Evolutionary conservation across 2,888 invertebrate genomes (phyloP).

Genomic region (Philonicus albiceps): DNA sequence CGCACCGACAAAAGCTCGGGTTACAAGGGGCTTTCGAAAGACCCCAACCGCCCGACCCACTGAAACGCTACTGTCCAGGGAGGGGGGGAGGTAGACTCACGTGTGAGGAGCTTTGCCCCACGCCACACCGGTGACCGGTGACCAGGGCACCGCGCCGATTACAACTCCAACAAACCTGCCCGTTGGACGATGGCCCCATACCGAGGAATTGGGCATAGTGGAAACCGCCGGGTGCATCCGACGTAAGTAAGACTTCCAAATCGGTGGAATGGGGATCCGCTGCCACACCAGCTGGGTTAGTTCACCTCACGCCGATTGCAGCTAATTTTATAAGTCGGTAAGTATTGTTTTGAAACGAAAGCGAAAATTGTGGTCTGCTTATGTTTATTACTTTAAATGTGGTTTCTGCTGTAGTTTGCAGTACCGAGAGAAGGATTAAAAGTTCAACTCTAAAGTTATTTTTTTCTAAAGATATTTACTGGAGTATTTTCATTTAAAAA

Average conservation of each 20-base stretch:
- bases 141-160: neutral
- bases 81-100: too few relatives aligned
- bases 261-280: neutral
- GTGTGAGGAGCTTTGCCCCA: neutral
- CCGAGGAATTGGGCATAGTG: neutral
- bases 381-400: neutral
- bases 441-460: too few relatives aligned
- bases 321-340: neutral
- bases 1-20: conserved; percentile 9
- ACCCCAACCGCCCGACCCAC: neutral
- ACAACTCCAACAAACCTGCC: neutral
- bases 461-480: too few relatives aligned
- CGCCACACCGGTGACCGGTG: neutral
- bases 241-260: neutral
- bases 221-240: neutral
- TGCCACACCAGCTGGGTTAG: neutral
- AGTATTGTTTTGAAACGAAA: neutral
- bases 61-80: neutral
- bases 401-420: neutral
- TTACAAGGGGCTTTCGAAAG: neutral
- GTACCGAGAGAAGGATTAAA: neutral
- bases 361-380: neutral
- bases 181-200: neutral
- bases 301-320: neutral
- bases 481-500: too few relatives aligned